These are phyloP conservation scores for Chelidonichthys spinosus DNA, from an alignment of 2,797 vertebrate species.

Conservation along the genomic window DNA sequence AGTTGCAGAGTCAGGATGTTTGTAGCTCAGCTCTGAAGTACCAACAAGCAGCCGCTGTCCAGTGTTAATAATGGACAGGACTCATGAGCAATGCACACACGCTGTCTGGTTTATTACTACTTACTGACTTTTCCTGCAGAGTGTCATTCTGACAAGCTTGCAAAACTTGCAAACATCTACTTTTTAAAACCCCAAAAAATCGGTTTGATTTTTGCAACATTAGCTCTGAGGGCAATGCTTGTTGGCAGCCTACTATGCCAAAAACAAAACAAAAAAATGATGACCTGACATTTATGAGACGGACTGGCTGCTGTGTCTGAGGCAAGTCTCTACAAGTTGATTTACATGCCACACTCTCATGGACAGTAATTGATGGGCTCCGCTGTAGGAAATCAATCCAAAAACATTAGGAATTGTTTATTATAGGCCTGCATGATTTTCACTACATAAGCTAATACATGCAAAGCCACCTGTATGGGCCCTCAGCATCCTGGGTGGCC, in stretches of 20 bases:
- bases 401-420: constrained; percentile 7
- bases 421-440: neutral
- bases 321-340: constrained; percentile 35
- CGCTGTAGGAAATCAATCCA: constrained; percentile 1
- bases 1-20: neutral
- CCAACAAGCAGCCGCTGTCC: neutral
- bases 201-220: neutral
- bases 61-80: constrained; percentile 11
- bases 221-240: neutral
- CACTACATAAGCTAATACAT: neutral
- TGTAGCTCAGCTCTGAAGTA: neutral
- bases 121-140: neutral
- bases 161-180: constrained; percentile 1
- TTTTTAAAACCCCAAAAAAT: neutral
- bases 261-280: constrained; percentile 9
- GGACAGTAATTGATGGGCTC: neutral
- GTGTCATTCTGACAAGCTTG: constrained; percentile 1
- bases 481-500: constrained; percentile 47
- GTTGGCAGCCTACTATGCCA: constrained; percentile 17
- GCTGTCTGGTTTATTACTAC: neutral
- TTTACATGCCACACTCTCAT: constrained; percentile 23
- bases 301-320: constrained; percentile 11
- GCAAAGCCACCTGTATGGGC: constrained; percentile 11
- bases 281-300: constrained; percentile 34
- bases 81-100: neutral